Conservation (phyloP, 2,113 vertebrate species). For the Clarias batrachus region DNA sequence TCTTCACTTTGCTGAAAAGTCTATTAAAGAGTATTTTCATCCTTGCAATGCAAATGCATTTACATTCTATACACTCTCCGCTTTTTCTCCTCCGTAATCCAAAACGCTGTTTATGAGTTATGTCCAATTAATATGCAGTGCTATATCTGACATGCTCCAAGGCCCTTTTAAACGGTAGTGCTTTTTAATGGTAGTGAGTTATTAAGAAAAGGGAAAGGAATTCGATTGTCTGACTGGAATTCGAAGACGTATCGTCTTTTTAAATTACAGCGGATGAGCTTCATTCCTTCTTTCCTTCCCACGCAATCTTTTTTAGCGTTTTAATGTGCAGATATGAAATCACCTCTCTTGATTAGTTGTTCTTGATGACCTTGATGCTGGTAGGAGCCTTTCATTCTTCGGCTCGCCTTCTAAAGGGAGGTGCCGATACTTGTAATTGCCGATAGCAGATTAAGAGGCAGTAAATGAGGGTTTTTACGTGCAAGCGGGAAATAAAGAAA, state of each 20-base stretch:
- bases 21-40: not conserved
- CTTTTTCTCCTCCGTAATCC: not conserved
- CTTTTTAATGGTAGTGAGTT: not conserved
- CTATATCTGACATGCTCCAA: conserved; percentile 63
- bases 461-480: not conserved
- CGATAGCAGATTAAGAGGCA: not conserved
- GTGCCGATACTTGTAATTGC: conserved; percentile 11
- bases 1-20: not conserved
- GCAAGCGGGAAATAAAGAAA: not conserved
- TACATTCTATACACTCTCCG: conserved; percentile 35
- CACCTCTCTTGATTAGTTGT: not conserved
- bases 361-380: conserved; percentile 22
- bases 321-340: conserved; percentile 9
- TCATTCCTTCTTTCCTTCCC: not conserved
- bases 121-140: conserved; percentile 35
- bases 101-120: conserved; percentile 23
- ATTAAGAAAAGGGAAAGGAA: not conserved
- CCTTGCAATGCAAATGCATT: conserved; percentile 12
- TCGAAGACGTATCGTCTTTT: conserved; percentile 5
- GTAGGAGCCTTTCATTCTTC: conserved; percentile 2
- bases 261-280: not conserved
- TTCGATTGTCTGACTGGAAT: not conserved
- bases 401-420: not conserved
- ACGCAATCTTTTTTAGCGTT: not conserved
- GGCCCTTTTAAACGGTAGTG: conserved; percentile 40